Base-by-base conservation (phyloP, 1,140 invertebrate species). In the Caerostris darwini region DNA sequence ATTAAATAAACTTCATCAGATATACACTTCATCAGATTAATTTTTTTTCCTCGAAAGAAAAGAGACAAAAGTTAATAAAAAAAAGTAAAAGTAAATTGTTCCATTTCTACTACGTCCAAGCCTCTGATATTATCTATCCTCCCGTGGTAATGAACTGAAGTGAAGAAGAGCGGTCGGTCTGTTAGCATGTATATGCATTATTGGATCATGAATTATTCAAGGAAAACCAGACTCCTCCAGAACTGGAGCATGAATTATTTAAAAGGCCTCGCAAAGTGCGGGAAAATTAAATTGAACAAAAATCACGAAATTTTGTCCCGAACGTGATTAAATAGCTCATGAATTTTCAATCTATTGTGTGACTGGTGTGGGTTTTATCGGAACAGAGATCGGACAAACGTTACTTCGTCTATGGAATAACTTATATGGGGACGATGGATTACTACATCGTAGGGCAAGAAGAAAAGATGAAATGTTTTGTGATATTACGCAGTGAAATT, bases 241-340 rank as follows among this genome's bases (percentile, higher is more conserved):
- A 90, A 90, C 53, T 10, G 88, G n/a, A 34, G 19, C 67, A 90
- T 90, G 88, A 90, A 90, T 90, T 90, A 90, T 90, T 71, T 77
- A 90, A 69, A 77, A 56, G 88, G 57, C 19, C 7, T 85, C 10
- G 54, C 54, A 57, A 59, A 85, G 17, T 59, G 56, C 17, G 8
- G 71, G 34, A 77, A 77, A 77, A 77, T 77, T 77, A 77, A 77
- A 77, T 85, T 58, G 83, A 85, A 85, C 69, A 71, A 87, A 87
- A 90, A 58, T 57, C 88, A 71, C 54, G 10, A 77, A 77, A 58
- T 71, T 77, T 90, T 77, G 88, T 71, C 67, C 88, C 6, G 3
- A 50, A 14, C 10, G 54, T 88, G 59, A 88, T 88, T 88, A 88
- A 88, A 88, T 88, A 67, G 61, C 86, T 88, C 19, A 88, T 85